Base-by-base conservation (phyloP, 2,113 vertebrate species). In the Cyanoderma ruficeps region DNA sequence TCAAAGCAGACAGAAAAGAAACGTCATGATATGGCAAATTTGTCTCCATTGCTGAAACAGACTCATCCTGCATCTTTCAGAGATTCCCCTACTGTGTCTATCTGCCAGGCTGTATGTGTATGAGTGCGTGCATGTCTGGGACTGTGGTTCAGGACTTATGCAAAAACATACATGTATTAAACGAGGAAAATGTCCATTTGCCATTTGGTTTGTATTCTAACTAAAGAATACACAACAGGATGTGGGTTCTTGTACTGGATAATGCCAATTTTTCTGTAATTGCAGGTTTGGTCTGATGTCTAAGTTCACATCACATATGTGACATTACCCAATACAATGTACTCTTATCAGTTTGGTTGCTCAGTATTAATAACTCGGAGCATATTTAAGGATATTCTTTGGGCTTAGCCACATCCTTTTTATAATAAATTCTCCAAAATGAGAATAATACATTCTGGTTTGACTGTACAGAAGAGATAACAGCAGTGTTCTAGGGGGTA, bases 391-490 rank as follows among this genome's bases (percentile, higher is more conserved):
- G 16, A 68, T 76, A 93, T 83, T 86, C 41, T 94, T 93, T 87
- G 70, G 56, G 78, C 53, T 95, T 68, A 87, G 61, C 42, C 50
- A 37, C 20, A 16, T 81, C 42, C 31, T 76, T 95, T 96, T 93
- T 70, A 61, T 93, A 95, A 93, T 46, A 8, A 39, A 80, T 95
- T 93, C 50, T 91, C 60, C 49, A 80, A 90, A 92, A 92, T 91
- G 83, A 94, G 71, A 83, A 49, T 88, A 85, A 79, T 64, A 23
- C 61, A 46, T 90, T 84, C 71, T 94, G 28, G 35, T 92, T 93
- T 89, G 72, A 85, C 87, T 94, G 70, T 68, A 55, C 55, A 89
- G 74, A 87, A 50, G 49, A 90, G 83, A 91, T 94, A 91, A 72
- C 52, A 89, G 41, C 23, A 53, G 27, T 83, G 65, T 76, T 79